These are phyloP conservation scores for Ctenopoma multispine DNA, from an alignment of 2,797 vertebrate species.

Conservation along the genomic window DNA sequence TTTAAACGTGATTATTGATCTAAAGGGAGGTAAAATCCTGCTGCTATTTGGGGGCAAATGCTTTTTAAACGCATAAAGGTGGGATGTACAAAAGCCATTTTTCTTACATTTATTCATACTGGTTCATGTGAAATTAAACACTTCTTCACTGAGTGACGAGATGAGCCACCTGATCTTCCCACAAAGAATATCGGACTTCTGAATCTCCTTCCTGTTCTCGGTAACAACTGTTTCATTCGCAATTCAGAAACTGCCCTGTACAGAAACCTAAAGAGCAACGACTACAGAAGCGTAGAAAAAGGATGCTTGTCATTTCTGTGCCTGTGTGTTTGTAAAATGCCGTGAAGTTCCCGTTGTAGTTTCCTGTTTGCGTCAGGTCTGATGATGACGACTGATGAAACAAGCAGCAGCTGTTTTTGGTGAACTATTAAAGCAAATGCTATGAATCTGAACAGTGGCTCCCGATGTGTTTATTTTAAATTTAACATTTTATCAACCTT, in stretches of 20 bases:
- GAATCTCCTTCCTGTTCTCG: constrained; percentile 18
- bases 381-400: constrained; percentile 20
- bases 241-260: constrained; percentile 18
- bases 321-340: constrained; percentile 69
- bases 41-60: constrained; percentile 6
- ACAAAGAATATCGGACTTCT: neutral
- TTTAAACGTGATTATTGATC: neutral
- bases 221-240: neutral
- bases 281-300: constrained; percentile 19
- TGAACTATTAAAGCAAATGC: constrained; percentile 72
- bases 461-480: constrained; percentile 32
- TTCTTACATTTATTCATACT: neutral
- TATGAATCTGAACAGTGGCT: constrained; percentile 52
- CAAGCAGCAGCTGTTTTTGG: constrained; percentile 67
- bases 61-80: constrained; percentile 10
- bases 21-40: too few species aligned
- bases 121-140: neutral
- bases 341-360: constrained; percentile 72
- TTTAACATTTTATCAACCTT: neutral
- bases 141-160: neutral
- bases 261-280: constrained; percentile 8
- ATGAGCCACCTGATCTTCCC: neutral
- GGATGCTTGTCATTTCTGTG: constrained; percentile 60
- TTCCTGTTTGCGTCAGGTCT: constrained; percentile 57
- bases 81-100: neutral